phyloP scores from a whole-genome alignment of 2,797 vertebrate genomes.

The Taenioides sp. region DNA sequence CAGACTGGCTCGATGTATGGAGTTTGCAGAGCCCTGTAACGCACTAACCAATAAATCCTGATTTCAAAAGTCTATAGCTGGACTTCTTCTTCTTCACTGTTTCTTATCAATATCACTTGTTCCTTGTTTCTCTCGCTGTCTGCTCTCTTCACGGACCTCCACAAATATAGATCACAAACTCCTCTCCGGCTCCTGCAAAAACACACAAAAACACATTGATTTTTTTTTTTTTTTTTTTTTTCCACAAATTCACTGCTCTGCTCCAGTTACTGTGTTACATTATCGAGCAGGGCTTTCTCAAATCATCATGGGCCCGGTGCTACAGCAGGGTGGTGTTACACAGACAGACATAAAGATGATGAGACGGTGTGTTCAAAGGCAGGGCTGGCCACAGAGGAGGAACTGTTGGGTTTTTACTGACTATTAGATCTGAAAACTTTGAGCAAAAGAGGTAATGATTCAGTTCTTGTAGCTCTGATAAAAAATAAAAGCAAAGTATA shows the following conservation, averaged over 20 bases:
- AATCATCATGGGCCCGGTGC: not conserved
- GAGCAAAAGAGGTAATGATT: too few relatives aligned
- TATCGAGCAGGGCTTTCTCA: not conserved
- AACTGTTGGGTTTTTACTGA: too few relatives aligned
- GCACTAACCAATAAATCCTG: not conserved
- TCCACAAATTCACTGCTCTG: conserved; percentile 1
- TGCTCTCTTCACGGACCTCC: conserved; percentile 6
- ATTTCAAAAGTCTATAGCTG: not conserved
- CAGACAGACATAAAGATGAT: conserved; percentile 20
- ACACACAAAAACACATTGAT: conserved; percentile 6
- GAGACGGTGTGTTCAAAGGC: conserved; percentile 30
- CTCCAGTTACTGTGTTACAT: conserved; percentile 5
- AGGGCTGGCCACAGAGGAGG: not conserved
- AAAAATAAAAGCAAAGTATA: too few relatives aligned
- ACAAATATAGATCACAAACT: conserved; percentile 5
- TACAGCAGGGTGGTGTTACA: conserved; percentile 19
- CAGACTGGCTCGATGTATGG: not conserved
- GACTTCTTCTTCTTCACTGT: not conserved
- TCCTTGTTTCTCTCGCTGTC: not conserved
- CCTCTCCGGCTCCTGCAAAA: not conserved
- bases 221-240: too few relatives aligned
- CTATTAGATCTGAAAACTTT: not conserved
- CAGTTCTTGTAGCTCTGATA: too few relatives aligned
- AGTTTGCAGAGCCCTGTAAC: not conserved
- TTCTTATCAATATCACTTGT: conserved; percentile 5